Evolutionary conservation across 1,140 invertebrate genomes (phyloP), one percentile per base, ranked within the genome.

Genomic region (Gerris buenoi): DNA sequence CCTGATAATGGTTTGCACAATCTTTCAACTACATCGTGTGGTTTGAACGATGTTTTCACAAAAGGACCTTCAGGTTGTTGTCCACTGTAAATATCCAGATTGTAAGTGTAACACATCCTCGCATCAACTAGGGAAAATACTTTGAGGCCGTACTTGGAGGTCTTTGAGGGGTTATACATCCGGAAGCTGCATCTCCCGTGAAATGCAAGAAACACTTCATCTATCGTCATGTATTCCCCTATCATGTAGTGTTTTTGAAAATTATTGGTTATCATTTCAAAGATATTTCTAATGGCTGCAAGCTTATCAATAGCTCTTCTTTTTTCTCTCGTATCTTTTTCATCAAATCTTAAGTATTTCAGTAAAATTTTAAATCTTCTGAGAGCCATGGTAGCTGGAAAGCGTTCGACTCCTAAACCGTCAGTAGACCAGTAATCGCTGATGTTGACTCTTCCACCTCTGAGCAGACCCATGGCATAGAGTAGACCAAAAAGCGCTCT

Each of bases 161-260:
- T 72, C 68, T 76, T 78, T 13, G 63, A 67, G 28, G 78, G 76
- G 18, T 81, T 77, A 66, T 78, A 80, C 66, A 77, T 75, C 46
- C 72, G 60, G 65, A 79, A 79, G 22, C 27, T 28, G 72, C 77
- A 79, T 26, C 73, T 67, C 25, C 78, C 79, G 63, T 75, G 63
- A 69, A 78, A 80, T 14, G 67, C 67, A 65, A 73, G 66, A 1
- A 80, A 70, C 70, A 75, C 77, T 70, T 81, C 76, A 69, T 81
- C 78, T 26, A 79, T 74, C n/a, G 74, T 77, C 5, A 76, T 68
- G n/a, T n/a, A n/a, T n/a, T n/a, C n/a, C n/a, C n/a, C n/a, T n/a
- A n/a, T n/a, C n/a, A n/a, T n/a, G n/a, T n/a, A n/a, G n/a, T n/a
- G 23, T 76, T 74, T 70, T 60, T 75, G 67, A 69, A 74, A 78